These are phyloP conservation scores for Melierax canorus DNA, from an alignment of 2,113 vertebrate species.

Conservation along the genomic window DNA sequence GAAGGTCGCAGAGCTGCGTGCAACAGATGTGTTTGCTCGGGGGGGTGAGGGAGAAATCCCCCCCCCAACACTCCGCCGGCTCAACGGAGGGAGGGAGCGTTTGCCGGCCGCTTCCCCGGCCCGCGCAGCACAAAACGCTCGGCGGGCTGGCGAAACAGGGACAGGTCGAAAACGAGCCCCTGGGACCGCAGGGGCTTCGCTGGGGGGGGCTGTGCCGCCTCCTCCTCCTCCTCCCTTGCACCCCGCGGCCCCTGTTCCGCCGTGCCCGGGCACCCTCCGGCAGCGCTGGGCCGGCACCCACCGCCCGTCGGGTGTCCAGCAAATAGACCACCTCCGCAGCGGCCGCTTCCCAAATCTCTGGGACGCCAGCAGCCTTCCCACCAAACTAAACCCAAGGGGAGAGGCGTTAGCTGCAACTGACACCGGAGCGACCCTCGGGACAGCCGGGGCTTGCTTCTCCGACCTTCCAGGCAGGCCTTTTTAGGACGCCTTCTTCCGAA, in stretches of 20 bases:
- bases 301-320: background rate
- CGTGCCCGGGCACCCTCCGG: background rate
- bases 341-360: background rate
- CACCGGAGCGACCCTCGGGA: background rate
- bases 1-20: background rate
- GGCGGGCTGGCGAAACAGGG: background rate
- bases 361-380: background rate
- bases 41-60: background rate
- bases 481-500: background rate
- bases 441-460: background rate
- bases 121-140: background rate
- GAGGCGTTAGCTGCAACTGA: background rate
- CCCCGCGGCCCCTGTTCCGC: too few species aligned
- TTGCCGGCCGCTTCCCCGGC: background rate
- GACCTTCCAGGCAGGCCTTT: background rate
- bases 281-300: background rate
- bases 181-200: background rate
- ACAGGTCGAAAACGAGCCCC: background rate
- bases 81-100: background rate
- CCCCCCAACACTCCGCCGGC: background rate
- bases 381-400: background rate
- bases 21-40: background rate
- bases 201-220: background rate
- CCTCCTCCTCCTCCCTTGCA: background rate
- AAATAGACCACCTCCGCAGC: background rate